Base-by-base conservation (phyloP, 2,888 invertebrate genomes). In the Altica lythri region DNA sequence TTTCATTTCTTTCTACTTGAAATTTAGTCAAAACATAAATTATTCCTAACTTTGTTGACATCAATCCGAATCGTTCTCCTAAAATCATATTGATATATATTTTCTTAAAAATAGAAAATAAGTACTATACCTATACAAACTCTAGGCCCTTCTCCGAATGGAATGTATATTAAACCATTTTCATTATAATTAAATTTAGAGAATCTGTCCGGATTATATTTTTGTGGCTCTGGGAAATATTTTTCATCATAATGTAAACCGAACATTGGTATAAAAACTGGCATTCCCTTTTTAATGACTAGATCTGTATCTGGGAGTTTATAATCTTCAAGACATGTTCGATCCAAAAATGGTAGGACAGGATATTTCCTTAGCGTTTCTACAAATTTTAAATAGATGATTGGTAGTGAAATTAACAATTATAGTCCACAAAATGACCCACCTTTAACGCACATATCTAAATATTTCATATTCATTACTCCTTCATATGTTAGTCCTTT, bases 381-480 rank as follows among this genome's bases (percentile, higher is more conserved):
- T 76, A 64, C 45, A 72, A 70, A 12, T n/a, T n/a, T 18, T 19
- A 13, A 29, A 6, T 4, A 40, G 2, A 19, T 3, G n/a, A 2
- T 9, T 38, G n/a, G 19, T 32, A 12, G 32, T 5, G 13, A 12
- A 13, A 4, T 14, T 19, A 12, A 29, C 14, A 17, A 30, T 10
- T 30, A 16, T 14, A n/a, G 25, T 29, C 4, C 29, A 29, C 29
- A 10, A 29, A 29, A 2, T 29, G 29, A 29, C 10, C 49, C 50
- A 60, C 62, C 62, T 34, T 46, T 37, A 16, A 66, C 22, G 25
- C 58, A 57, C 61, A 61, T 61, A 29, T 63, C 59, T 74, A 84
- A 77, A 64, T 84, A 84, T 1, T 72, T 76, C 72, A 84, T 72
- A 55, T 81, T 78, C 55, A 79, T 77, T 0, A 84, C 65, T 16